These are phyloP conservation scores for Apogon hyalosoma DNA, from an alignment of 2,797 vertebrate species.

Conservation along the genomic window DNA sequence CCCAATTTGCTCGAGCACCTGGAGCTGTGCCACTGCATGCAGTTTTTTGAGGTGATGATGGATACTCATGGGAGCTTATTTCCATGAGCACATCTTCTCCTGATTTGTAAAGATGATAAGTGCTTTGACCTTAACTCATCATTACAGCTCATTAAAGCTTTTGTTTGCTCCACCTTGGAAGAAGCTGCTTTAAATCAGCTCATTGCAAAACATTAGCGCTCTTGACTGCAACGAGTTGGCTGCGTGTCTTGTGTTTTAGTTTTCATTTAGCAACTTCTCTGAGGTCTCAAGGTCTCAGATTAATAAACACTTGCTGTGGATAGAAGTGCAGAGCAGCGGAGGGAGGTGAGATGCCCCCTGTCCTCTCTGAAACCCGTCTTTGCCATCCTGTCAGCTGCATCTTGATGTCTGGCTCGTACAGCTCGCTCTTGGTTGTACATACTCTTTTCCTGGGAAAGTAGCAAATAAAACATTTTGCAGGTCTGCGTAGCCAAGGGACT, in stretches of 20 bases:
- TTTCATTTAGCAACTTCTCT: conserved; percentile 70
- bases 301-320: conserved; percentile 86
- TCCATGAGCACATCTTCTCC: conserved; percentile 73
- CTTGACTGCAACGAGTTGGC: conserved; percentile 58
- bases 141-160: conserved; percentile 79
- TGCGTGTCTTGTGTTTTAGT: conserved; percentile 37
- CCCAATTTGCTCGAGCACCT: conserved; percentile 96
- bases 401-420: conserved; percentile 68
- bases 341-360: conserved; percentile 77
- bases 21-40: conserved; percentile 90
- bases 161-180: conserved; percentile 72
- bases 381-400: conserved; percentile 70
- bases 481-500: conserved; percentile 69
- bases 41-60: conserved; percentile 91
- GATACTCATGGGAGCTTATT: conserved; percentile 88
- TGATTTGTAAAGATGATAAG: conserved; percentile 84
- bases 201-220: conserved; percentile 48
- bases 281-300: conserved; percentile 86
- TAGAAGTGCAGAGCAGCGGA: conserved; percentile 61
- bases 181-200: conserved; percentile 57
- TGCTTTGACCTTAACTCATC: conserved; percentile 82
- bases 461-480: conserved; percentile 80
- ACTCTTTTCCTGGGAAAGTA: conserved; percentile 77
- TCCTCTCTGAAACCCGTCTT: conserved; percentile 64
- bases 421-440: conserved; percentile 50